Conservation (phyloP, 2,113 vertebrate genomes). For the Laticauda colubrina region DNA sequence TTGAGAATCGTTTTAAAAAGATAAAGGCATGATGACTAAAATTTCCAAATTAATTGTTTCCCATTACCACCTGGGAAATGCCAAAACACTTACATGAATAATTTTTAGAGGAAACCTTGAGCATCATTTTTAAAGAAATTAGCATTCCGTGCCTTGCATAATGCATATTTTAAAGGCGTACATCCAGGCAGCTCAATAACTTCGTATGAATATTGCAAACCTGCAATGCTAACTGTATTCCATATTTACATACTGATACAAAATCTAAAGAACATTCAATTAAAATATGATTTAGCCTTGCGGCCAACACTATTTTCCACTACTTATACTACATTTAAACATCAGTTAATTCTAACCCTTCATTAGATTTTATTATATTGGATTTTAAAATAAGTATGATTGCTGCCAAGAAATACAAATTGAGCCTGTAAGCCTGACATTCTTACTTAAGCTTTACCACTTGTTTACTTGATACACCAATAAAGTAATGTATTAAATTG, state of each 20-base stretch:
- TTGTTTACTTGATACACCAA: background rate
- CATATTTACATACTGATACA: background rate
- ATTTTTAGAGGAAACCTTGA: background rate
- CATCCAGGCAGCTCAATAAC: background rate
- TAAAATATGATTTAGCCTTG: background rate
- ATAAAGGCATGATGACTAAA: background rate
- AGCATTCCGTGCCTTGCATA: background rate
- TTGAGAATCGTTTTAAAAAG: background rate
- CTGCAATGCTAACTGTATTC: background rate
- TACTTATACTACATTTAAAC: background rate
- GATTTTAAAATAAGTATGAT: background rate
- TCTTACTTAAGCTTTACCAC: background rate
- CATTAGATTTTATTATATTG: constrained; percentile 2
- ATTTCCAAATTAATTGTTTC: background rate
- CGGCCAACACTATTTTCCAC: background rate
- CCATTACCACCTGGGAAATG: background rate
- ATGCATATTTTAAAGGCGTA: background rate
- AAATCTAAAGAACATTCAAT: background rate
- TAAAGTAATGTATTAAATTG: background rate
- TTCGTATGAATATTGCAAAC: background rate
- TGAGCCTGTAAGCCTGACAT: background rate
- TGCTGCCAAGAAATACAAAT: background rate
- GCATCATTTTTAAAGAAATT: background rate
- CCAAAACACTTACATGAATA: background rate
- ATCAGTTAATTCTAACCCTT: background rate